phyloP scores from a whole-genome alignment of 2,113 vertebrate species.

The Podilymbus podiceps region DNA sequence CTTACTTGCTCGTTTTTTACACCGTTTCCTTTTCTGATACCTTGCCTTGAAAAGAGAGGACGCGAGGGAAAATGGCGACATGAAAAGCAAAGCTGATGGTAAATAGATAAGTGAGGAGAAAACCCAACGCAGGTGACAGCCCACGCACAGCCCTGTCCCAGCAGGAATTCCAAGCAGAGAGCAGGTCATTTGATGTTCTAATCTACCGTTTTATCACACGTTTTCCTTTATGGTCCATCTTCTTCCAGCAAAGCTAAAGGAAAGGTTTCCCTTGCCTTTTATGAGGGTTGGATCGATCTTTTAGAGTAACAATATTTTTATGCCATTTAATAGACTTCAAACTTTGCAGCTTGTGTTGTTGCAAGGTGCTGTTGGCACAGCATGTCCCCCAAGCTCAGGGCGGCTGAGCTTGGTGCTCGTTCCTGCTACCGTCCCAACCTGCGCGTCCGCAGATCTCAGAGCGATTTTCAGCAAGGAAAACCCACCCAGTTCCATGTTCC shows the following conservation, averaged over 20 bases:
- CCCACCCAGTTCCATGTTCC: rapidly evolving
- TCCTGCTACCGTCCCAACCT: background rate
- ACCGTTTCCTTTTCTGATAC: background rate
- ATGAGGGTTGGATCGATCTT: background rate
- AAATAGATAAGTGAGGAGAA: background rate
- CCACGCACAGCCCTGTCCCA: background rate
- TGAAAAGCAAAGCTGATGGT: background rate
- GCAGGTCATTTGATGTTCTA: background rate
- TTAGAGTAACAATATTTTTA: background rate
- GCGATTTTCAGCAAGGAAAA: background rate
- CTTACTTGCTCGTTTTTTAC: background rate
- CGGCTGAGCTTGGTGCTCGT: rapidly evolving
- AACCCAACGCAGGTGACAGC: background rate
- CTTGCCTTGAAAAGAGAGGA: background rate
- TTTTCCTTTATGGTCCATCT: background rate
- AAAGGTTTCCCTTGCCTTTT: background rate
- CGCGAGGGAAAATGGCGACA: rapidly evolving
- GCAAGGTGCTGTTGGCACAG: background rate
- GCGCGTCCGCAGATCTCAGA: background rate
- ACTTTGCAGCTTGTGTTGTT: background rate
- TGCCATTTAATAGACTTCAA: background rate
- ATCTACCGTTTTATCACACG: background rate
- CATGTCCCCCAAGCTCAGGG: rapidly evolving
- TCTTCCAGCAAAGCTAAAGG: background rate
- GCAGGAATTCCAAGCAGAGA: background rate